Evolutionary conservation across 2,113 vertebrate genomes (phyloP), one percentile per base, ranked within the genome.

Genomic region (Aphyosemion australe): DNA sequence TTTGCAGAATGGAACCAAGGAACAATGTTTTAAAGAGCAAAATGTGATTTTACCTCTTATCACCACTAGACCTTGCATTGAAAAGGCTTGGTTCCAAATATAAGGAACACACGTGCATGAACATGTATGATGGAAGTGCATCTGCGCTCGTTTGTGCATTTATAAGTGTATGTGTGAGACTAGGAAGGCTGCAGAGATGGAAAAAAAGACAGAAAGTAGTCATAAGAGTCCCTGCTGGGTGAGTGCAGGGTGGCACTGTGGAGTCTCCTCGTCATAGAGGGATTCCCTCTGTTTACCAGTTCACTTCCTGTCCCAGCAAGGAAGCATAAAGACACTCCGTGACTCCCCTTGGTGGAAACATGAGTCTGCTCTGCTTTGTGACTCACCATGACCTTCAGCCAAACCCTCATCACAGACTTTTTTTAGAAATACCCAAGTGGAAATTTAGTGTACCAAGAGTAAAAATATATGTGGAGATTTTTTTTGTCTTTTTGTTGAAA

Each of bases 271-370:
- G 19, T 80, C 74, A 60, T 61, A 32, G 12, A 69, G 88, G 91
- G 87, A 92, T 91, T 90, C 88, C 89, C 84, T 91, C 71, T 82
- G 81, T 87, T 90, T 86, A 87, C 80, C 78, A 66, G 55, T 78
- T 59, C 58, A 80, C 84, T 90, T 91, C 88, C 87, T 89, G 77
- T 74, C 68, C 72, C 78, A 74, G 79, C 72, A 69, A 87, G 82
- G 78, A 87, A 87, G 74, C 72, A 77, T 61, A 59, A 86, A 80
- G 41, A 65, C 69, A 66, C 54, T 74, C 70, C 32, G 49, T 20
- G 58, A 55, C 74, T 84, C 74, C 71, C 74, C 71, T 53, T 70
- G 76, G 78, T 87, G 82, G 88, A 90, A 91, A 87, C 72, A 77
- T 15, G 71, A 85, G 68, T 49, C 53, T 1, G 20, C 52, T 77